These are phyloP conservation scores for Drosophila sp. DNA, from an alignment of 1,140 invertebrate species.

Conservation along the genomic window DNA sequence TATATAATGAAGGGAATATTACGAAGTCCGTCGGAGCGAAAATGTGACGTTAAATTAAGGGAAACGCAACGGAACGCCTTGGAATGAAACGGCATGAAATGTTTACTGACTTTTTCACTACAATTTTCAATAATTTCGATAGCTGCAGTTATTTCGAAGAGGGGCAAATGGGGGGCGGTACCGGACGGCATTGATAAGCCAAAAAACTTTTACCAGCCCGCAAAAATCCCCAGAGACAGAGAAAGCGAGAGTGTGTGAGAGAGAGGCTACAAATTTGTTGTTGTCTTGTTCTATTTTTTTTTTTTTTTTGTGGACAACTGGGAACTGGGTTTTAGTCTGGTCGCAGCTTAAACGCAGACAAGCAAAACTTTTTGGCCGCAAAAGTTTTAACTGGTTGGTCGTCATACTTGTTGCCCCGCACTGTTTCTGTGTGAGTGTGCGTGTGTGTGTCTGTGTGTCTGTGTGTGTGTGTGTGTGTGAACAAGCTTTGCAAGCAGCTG, in stretches of 20 bases:
- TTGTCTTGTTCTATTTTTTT: slow-evolving; percentile 48
- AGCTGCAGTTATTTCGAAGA: slow-evolving; percentile 15
- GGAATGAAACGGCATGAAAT: slow-evolving; percentile 15
- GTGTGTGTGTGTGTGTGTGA: slow-evolving; percentile 21
- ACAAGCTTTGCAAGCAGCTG: slow-evolving; percentile 60
- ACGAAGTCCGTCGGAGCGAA: slow-evolving; percentile 11
- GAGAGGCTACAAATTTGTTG: slow-evolving; percentile 2
- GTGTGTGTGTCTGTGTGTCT: not conserved
- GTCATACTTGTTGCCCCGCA: slow-evolving; percentile 50
- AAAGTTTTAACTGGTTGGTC: slow-evolving; percentile 75
- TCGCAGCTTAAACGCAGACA: slow-evolving; percentile 77
- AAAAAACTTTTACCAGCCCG: slow-evolving; percentile 57
- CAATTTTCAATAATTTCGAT: slow-evolving; percentile 44
- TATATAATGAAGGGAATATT: slow-evolving; percentile 72
- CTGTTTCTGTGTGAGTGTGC: not conserved
- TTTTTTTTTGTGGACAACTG: slow-evolving; percentile 44
- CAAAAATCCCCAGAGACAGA: slow-evolving; percentile 29
- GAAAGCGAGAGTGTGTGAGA: not conserved
- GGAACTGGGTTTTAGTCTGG: slow-evolving; percentile 46
- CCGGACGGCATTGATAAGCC: slow-evolving; percentile 72
- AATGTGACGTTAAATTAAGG: not conserved
- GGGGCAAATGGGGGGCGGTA: not conserved
- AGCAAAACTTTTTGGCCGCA: slow-evolving; percentile 72
- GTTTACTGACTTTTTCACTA: slow-evolving; percentile 6
- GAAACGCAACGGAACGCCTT: not conserved